Evolutionary conservation across 2,888 invertebrate genomes (phyloP), one percentile per base, ranked within the genome.

Genomic region (Microplitis manilae): DNA sequence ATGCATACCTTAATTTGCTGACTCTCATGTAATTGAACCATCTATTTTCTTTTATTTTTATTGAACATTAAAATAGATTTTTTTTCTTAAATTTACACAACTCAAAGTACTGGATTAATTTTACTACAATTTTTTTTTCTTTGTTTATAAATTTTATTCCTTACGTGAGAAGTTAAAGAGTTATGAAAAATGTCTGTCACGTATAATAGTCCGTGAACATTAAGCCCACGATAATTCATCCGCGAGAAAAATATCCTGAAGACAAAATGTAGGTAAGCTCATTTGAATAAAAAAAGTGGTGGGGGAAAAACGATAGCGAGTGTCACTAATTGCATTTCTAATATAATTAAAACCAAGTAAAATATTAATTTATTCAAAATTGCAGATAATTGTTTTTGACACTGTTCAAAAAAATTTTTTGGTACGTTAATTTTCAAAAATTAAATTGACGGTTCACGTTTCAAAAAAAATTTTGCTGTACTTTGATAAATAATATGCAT

Each of bases 201-300:
- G 50, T 13, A 13, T 50, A 50, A 50, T 50, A 13, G 50, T 50
- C 50, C 50, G 13, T 13, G 50, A 50, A 50, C 50, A 50, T 50
- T 50, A 50, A 50, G 50, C 50, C 13, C 8, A 13, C 8, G 2
- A 50, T 50, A 50, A 50, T 13, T 50, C 50, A 50, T 50, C 50
- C 50, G 8, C 50, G 62, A 62, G 62, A 7, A 17, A 17, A 62
- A 15, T 62, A 62, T 62, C 20, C 7, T 6, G 8, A 4, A 15
- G 62, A 20, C n/a, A n/a, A 62, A 62, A 62, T 15, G 17, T 62
- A 62, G 9, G 15, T 62, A 20, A 62, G 62, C 62, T 15, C 62
- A 62, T 62, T 15, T 15, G 8, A 62, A 62, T 62, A 62, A 62
- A 62, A 62, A 62, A 62, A 62, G 20, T 20, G 17, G 1, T 1